Base-by-base conservation (phyloP, 2,888 invertebrate species). In the Cerastis leucographa region DNA sequence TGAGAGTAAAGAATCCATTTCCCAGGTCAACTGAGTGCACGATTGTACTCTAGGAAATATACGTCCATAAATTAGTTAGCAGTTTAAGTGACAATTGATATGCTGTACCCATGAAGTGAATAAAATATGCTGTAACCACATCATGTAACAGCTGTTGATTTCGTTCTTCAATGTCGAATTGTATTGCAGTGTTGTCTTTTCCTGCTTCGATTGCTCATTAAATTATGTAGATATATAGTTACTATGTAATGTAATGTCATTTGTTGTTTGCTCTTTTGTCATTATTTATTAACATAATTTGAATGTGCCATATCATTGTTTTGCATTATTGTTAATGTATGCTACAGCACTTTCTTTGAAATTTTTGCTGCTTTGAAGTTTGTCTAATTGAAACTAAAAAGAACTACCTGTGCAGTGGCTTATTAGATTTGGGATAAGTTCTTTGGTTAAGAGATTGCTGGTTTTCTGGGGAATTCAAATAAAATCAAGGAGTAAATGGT, bases 401-500 rank as follows among this genome's bases (percentile, higher is more conserved):
- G 40, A 65, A 61, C 40, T 64, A 40, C 1, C 11, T 49, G 11
- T n/a, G 22, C 11, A 42, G 11, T n/a, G 22, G 46, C n/a, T 68
- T 40, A 61, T 65, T 42, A 35, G 35, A 44, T 56, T 59, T 46
- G 0, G 0, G n/a, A 25, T 49, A 59, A 54, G 42, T 70, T 78
- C 3, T 5, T 54, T 44, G 49, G 22, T 40, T 19, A 46, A 7
- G 29, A 9, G 12, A 40, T 46, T 14, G 8, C 7, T 14, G 1
- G 7, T 64, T 64, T 51, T 22, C 0, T 42, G 77, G 78, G 81
- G 61, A 49, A 71, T 71, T 64, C 35, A 92, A 95, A 94, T 93
- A 81, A 95, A 96, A 95, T 89, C 84, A 91, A 89, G 88, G 88
- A 88, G 89, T 91, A 93, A 95, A 95, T 95, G 94, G 95, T 96